A percentile compares a stretch with the other conserved stretches of the same genome.
Evolutionary conservation across 1,140 invertebrate genomes (phyloP).

Genomic region (Drosophila ananassae): DNA sequence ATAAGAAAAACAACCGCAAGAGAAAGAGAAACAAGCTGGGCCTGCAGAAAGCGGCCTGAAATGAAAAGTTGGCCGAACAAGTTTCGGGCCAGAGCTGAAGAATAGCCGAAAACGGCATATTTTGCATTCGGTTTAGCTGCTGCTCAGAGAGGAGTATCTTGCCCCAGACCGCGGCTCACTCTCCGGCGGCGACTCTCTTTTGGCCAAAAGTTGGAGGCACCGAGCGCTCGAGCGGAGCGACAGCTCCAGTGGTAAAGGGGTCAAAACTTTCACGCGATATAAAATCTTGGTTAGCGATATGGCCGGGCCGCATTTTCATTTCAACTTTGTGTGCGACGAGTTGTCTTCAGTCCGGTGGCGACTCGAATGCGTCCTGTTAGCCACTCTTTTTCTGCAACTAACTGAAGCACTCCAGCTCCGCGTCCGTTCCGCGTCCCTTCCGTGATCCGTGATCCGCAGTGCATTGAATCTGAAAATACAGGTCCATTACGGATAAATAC

Average conservation of each 20-base stretch:
- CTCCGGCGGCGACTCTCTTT: constrained; percentile 26
- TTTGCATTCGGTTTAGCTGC: constrained; percentile 59
- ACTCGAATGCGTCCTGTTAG: constrained; percentile 46
- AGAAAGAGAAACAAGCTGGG: constrained; percentile 49
- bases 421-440: constrained; percentile 26
- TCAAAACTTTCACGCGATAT: constrained; percentile 84
- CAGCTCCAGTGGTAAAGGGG: constrained; percentile 73
- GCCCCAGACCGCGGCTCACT: constrained; percentile 22
- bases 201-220: constrained; percentile 16
- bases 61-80: constrained; percentile 63
- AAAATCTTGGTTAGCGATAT: constrained; percentile 82
- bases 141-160: constrained; percentile 1
- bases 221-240: constrained; percentile 59
- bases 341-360: constrained; percentile 42
- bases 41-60: constrained; percentile 76
- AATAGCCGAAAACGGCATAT: constrained; percentile 72
- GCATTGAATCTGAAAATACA: constrained; percentile 15
- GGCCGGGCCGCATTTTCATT: constrained; percentile 81
- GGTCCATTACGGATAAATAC: constrained; percentile 7
- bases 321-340: constrained; percentile 76
- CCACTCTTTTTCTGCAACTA: neutral
- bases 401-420: constrained; percentile 4
- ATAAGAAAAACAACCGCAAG: constrained; percentile 27
- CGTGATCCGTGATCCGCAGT: constrained; percentile 30
- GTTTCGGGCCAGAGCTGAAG: constrained; percentile 14